Conservation (phyloP, 1,140 invertebrate species). For the Contarinia nasturtii region DNA sequence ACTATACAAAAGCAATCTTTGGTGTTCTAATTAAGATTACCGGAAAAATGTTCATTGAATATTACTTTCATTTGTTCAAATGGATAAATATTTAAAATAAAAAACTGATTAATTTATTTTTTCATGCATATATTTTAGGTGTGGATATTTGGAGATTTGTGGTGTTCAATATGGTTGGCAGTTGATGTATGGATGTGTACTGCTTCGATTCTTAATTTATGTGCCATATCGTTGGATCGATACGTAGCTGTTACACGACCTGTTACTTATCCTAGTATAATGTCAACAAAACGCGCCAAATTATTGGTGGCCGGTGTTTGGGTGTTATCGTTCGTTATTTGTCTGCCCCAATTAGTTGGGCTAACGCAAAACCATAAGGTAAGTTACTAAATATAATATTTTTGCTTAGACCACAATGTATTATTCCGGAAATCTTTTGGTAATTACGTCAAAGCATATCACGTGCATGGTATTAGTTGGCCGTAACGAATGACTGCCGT, state of each 20-base stretch:
- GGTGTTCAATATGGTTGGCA: constrained; percentile 84
- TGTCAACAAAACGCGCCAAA: constrained; percentile 75
- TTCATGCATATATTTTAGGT: constrained; percentile 38
- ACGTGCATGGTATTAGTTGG: no score
- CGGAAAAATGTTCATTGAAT: no score
- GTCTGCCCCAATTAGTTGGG: constrained; percentile 87
- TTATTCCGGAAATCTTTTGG: no score
- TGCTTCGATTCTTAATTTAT: constrained; percentile 83
- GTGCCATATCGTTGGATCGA: constrained; percentile 78
- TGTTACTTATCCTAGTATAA: constrained; percentile 80
- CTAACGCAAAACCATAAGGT: constrained; percentile 37
- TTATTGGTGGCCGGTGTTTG: constrained; percentile 77
- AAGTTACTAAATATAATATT: no score
- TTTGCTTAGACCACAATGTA: no score
- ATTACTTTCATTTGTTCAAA: no score
- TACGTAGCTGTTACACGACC: constrained; percentile 90
- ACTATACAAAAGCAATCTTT: no score
- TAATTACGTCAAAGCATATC: no score
- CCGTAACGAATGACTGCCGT: no score
- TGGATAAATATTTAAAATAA: no score
- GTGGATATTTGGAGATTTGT: constrained; percentile 82
- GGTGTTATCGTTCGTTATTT: constrained; percentile 90
- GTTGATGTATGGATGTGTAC: constrained; percentile 94
- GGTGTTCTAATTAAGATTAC: no score
- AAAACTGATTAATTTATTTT: no score